Base-by-base conservation (phyloP, 2,888 invertebrate species). In the Pasiphila rectangulata region DNA sequence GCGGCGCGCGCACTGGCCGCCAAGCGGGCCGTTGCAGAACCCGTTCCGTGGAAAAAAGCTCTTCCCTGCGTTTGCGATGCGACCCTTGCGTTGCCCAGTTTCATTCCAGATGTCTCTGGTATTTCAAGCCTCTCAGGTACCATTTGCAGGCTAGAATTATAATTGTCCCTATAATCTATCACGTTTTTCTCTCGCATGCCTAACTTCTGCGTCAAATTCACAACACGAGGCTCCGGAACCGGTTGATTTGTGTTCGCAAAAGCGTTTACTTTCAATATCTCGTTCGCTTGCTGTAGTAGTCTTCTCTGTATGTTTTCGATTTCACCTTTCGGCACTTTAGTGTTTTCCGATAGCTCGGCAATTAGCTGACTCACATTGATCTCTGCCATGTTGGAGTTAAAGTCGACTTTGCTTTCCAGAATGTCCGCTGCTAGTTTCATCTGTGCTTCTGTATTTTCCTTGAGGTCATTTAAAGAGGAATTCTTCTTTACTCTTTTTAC, bases 401-500 rank as follows among this genome's bases (percentile, higher is more conserved):
- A 53, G 52, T 63, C 72, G 63, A 73, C 77, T 49, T 63, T 56
- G 17, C 54, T 61, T 45, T 55, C 59, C 29, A 59, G 53, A 62
- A 61, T 71, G 45, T 67, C 76, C 13, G 72, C 67, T 72, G 78
- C 79, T 48, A 85, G 71, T 75, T 83, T 85, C 85, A 86, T 86
- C 24, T 34, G 21, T 12, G 35, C 12, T 35, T 10, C 37, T 32
- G 37, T 45, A 41, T 50, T 50, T 32, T 40, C 44, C 41, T 45
- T 50, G 2, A 34, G 30, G n/a, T 25, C 45, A 21, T 65, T 67
- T 21, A 59, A 60, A 38, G 59, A 64, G 49, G 59, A 61, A 59
- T 83, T 83, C 61, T 79, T 83, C 83, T 92, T 92, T 68, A 90
- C 90, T 71, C 93, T 91, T 82, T 93, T 94, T 61, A 94, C 91